These are phyloP conservation scores for Xenops minutus DNA, from an alignment of 2,797 vertebrate genomes.

Conservation along the genomic window DNA sequence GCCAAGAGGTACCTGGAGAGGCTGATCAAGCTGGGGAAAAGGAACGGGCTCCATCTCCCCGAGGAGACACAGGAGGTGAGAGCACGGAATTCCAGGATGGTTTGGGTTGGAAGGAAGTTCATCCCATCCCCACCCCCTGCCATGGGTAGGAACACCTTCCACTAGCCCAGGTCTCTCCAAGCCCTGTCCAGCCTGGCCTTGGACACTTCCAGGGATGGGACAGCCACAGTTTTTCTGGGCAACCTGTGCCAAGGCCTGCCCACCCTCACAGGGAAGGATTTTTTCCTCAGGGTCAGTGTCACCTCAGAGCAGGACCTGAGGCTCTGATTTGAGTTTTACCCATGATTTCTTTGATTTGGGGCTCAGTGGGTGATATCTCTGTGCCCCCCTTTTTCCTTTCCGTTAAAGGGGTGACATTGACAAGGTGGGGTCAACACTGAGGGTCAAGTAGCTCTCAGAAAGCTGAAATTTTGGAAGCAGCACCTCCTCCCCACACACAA, in stretches of 20 bases:
- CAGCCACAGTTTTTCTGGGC: not conserved
- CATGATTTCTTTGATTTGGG: accelerated
- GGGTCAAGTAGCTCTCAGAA: not conserved
- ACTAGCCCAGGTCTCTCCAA: not conserved
- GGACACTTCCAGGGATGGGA: not conserved
- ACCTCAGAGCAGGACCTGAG: not conserved
- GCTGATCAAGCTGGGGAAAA: conserved; percentile 85
- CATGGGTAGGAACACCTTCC: not conserved
- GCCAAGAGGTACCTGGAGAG: conserved; percentile 88
- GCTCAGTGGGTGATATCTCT: accelerated
- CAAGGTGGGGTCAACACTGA: accelerated
- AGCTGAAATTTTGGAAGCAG: not conserved
- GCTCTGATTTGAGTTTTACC: not conserved
- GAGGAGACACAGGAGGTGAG: conserved; percentile 87
- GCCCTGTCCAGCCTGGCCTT: not conserved
- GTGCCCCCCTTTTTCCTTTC: not conserved
- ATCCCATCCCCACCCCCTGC: not conserved
- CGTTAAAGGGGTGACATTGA: accelerated
- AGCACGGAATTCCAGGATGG: accelerated
- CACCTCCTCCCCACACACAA: accelerated
- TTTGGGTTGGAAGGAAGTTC: not conserved
- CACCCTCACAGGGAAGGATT: not conserved
- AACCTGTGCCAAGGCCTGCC: not conserved
- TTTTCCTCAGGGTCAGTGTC: not conserved
- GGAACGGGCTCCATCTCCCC: conserved; percentile 91